A percentile compares a stretch with the other conserved stretches of the same genome.
These are phyloP conservation scores for Petaurus breviceps DNA, from an alignment of 2,113 vertebrate species.

Conservation along the genomic window DNA sequence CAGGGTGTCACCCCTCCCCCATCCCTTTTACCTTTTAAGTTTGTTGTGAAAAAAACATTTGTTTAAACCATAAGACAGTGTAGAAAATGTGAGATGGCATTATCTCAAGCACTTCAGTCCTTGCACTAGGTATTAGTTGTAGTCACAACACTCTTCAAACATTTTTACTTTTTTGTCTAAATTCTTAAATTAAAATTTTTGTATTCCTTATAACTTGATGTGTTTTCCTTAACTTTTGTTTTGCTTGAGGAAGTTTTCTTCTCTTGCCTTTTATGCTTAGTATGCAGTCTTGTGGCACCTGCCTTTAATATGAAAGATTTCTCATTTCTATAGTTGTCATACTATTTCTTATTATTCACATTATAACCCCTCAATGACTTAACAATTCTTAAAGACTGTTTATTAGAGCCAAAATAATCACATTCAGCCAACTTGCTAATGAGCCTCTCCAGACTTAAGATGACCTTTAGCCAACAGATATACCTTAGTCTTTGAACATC, in stretches of 20 bases:
- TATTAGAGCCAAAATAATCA: neutral
- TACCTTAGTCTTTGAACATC: no score
- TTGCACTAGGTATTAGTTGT: neutral
- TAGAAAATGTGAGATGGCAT: neutral
- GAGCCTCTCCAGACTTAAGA: neutral
- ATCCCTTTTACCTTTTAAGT: no score
- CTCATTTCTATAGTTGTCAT: neutral
- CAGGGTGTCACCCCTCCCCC: no score
- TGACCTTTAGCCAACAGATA: neutral
- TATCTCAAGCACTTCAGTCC: neutral
- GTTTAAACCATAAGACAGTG: neutral
- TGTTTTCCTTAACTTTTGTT: neutral
- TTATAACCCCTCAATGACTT: neutral
- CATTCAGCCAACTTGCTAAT: neutral
- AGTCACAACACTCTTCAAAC: neutral
- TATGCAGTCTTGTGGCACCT: neutral
- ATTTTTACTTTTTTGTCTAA: neutral
- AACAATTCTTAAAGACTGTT: neutral
- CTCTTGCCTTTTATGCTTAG: neutral
- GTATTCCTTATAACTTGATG: neutral
- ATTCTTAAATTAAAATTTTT: neutral
- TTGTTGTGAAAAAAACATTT: neutral
- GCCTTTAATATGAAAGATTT: neutral
- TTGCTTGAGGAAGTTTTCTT: neutral
- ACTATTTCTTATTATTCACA: neutral